Evolutionary conservation across 2,113 vertebrate genomes (phyloP).

Genomic region (Hepsetus odoe): DNA sequence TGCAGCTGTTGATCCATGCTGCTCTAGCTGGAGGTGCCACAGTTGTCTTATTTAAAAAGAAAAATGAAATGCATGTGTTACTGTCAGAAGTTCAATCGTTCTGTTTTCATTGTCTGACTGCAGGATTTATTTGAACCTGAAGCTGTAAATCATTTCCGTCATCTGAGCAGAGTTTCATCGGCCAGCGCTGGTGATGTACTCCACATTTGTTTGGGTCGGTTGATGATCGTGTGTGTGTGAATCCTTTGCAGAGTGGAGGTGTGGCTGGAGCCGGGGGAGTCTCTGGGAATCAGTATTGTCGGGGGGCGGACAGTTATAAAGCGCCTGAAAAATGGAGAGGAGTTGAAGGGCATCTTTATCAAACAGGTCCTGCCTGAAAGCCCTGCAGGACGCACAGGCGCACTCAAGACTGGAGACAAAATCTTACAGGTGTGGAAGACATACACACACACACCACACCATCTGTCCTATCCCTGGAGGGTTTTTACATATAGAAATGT

Average conservation of each 20-base stretch:
- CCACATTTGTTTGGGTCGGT: no score
- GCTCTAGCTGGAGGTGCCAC: no score
- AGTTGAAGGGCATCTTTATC: conserved; percentile 97
- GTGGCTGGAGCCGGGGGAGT: conserved; percentile 81
- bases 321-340: conserved; percentile 93
- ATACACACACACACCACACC: background rate
- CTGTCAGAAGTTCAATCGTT: no score
- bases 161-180: no score
- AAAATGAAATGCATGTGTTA: no score
- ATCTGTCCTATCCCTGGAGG: background rate
- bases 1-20: no score
- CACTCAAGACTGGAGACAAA: conserved; percentile 96
- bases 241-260: conserved; percentile 84
- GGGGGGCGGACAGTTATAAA: conserved; percentile 93
- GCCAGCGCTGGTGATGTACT: no score
- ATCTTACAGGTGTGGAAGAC: conserved; percentile 85
- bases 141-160: no score
- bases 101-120: no score
- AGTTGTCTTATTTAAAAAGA: no score
- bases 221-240: background rate
- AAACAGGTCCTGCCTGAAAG: conserved; percentile 92
- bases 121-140: no score
- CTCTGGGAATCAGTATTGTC: conserved; percentile 97
- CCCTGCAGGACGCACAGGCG: conserved; percentile 83
- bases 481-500: background rate